Evolutionary conservation across 37 sponge, comb jelly and placozoan species (phyloP), one percentile per base, ranked within the genome.

Genomic region (Aplysina aerophoba): DNA sequence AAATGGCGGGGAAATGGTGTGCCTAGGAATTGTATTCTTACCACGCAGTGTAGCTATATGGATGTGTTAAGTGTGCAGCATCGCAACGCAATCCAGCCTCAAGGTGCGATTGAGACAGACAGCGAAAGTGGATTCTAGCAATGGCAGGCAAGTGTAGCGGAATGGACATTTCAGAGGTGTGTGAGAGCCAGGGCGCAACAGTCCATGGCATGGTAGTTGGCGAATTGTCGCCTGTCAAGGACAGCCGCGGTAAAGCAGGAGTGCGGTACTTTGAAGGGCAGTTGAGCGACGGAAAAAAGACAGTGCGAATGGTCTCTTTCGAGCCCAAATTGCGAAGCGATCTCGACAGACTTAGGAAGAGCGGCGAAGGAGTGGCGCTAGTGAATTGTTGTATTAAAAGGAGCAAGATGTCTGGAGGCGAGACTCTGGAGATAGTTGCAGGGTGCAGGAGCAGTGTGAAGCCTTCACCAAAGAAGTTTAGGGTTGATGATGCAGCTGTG

Each of bases 241-340:
- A 24, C 25, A 63, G 65, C 11, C 5, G 28, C 28, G 11, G 28
- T 24, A 24, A 28, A 63, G 28, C 4, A 30, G 65, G 28, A 30
- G 65, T 63, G 28, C 25, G 28, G 8, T 63, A 12, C 4, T 63
- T 63, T 28, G 65, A 63, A 63, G 65, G 65, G n/a, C n/a, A n/a
- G n/a, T n/a, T n/a, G n/a, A n/a, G n/a, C n/a, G n/a, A n/a, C 25
- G 5, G 28, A 6, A 63, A 44, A 8, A 44, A 44, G 50, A 44
- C 50, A 11, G 50, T 44, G 50, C 50, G 11, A 28, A 44, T 79
- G 53, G 80, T 79, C 4, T 79, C 80, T n/a, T 79, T 79, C 30
- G 80, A 79, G 55, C 53, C 80, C 25, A 38, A n/a, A 3, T 79
- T 79, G 30, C 24, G 80, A 4, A 6, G 56, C 15, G 57, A 38